These are phyloP conservation scores for Cryptotis parvus DNA, from an alignment of 2,113 vertebrate species.

Conservation along the genomic window DNA sequence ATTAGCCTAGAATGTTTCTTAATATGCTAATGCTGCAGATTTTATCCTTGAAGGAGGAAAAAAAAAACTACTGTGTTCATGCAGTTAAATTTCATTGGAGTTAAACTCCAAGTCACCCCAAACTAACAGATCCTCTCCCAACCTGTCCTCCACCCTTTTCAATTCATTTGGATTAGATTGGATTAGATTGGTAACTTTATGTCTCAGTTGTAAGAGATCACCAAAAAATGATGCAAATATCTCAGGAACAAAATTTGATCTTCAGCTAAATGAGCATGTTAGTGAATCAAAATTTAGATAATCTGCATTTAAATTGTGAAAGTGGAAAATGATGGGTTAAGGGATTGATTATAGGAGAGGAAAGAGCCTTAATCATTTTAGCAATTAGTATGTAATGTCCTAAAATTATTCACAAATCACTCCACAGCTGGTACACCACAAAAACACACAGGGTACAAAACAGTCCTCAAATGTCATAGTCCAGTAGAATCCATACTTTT, in stretches of 20 bases:
- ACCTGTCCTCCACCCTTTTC: background rate
- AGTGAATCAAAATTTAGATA: constrained; percentile 45
- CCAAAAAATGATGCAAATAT: constrained; percentile 14
- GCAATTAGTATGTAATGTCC: constrained; percentile 73
- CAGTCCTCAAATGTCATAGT: constrained; percentile 52
- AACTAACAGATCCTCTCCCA: background rate
- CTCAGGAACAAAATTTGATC: constrained; percentile 58
- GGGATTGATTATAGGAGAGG: constrained; percentile 54
- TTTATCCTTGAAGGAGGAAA: background rate
- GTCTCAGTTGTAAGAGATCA: background rate
- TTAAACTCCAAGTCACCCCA: background rate
- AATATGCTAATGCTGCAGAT: background rate
- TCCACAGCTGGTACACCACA: constrained; percentile 52
- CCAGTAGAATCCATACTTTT: background rate
- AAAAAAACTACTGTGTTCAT: background rate
- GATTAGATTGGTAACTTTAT: background rate
- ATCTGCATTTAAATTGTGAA: constrained; percentile 65
- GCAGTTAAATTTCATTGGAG: background rate
- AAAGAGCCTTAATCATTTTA: constrained; percentile 70
- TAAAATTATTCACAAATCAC: constrained; percentile 74
- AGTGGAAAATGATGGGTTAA: constrained; percentile 73
- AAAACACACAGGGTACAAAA: constrained; percentile 49
- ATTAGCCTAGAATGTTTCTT: background rate
- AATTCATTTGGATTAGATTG: background rate
- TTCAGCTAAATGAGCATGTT: constrained; percentile 52